phyloP scores from a whole-genome alignment of 2,888 invertebrate species.

The Drosophila pegasa region DNA sequence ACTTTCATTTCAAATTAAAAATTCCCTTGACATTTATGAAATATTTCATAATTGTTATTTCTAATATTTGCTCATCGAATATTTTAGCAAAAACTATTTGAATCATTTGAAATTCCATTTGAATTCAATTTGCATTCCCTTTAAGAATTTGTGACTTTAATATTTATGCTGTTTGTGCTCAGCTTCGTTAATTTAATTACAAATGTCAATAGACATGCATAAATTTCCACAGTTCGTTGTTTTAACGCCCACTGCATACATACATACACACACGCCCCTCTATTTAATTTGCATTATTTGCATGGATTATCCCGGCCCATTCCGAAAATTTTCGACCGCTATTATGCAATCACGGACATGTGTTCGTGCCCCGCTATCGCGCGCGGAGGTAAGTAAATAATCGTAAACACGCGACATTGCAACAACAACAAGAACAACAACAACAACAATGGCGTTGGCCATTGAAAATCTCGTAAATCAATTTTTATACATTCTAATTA shows the following conservation, averaged over 20 bases:
- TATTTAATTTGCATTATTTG: slow-evolving; percentile 53
- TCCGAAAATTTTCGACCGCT: slow-evolving; percentile 17
- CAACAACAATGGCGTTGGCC: slow-evolving; percentile 59
- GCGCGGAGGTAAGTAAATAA: slow-evolving; percentile 66
- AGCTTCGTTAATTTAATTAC: slow-evolving; percentile 9
- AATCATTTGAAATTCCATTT: neutral
- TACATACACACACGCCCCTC: neutral
- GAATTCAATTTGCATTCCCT: neutral
- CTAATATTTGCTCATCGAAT: neutral
- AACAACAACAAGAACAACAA: slow-evolving; percentile 31
- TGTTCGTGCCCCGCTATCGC: slow-evolving; percentile 13
- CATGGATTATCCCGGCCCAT: slow-evolving; percentile 36
- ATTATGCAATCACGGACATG: slow-evolving; percentile 50
- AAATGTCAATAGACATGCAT: slow-evolving; percentile 37
- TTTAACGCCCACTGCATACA: slow-evolving; percentile 12
- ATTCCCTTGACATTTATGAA: neutral
- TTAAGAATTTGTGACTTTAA: slow-evolving; percentile 6
- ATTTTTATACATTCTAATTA: slow-evolving; percentile 80
- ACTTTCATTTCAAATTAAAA: neutral
- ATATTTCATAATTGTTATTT: neutral
- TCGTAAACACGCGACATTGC: slow-evolving; percentile 72
- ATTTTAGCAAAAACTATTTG: neutral
- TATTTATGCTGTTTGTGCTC: slow-evolving; percentile 11
- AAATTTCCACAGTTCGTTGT: slow-evolving; percentile 24
- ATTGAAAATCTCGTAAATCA: slow-evolving; percentile 79